These are phyloP conservation scores for Muscina levida DNA, from an alignment of 2,888 invertebrate genomes.

Conservation along the genomic window DNA sequence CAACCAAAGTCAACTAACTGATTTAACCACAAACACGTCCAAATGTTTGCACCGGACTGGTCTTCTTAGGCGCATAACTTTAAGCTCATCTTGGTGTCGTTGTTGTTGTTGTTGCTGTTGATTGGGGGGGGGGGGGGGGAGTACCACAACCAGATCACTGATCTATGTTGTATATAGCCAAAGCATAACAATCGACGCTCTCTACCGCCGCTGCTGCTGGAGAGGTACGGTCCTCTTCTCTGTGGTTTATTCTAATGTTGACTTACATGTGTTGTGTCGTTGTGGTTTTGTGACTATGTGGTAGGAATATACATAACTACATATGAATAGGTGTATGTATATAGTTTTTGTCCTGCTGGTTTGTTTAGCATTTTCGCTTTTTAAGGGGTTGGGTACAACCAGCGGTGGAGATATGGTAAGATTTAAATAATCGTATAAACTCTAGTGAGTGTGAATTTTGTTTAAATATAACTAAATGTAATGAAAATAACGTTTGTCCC, in stretches of 20 bases:
- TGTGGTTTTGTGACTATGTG: too few relatives aligned
- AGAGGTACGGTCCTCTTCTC: neutral
- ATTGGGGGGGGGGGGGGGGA: neutral
- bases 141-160: constrained; percentile 42
- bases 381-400: constrained; percentile 7
- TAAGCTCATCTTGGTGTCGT: neutral
- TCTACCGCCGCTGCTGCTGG: neutral
- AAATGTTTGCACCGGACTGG: neutral
- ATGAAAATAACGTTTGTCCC: too few relatives aligned
- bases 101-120: neutral
- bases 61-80: neutral
- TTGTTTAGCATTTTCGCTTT: neutral
- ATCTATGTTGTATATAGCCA: constrained; percentile 32
- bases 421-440: too few relatives aligned
- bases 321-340: too few relatives aligned
- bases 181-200: neutral
- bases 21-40: constrained; percentile 17
- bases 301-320: too few relatives aligned
- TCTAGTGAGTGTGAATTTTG: too few relatives aligned
- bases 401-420: neutral
- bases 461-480: too few relatives aligned
- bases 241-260: constrained; percentile 28
- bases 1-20: constrained; percentile 17
- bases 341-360: neutral
- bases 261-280: constrained; percentile 17